phyloP scores from a whole-genome alignment of 2,888 invertebrate species.

The Horisme vitalbata region DNA sequence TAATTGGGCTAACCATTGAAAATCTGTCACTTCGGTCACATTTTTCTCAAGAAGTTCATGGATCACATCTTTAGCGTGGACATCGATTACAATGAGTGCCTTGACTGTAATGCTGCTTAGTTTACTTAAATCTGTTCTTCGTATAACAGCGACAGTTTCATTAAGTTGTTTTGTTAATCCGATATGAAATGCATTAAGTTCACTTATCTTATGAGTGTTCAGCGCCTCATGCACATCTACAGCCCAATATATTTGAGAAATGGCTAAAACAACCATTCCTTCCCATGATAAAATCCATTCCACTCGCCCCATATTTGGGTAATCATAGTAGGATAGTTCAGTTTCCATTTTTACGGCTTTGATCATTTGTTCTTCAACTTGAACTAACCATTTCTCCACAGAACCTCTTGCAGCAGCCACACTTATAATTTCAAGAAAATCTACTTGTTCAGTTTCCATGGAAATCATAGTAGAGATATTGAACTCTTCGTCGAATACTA shows the following conservation, averaged over 20 bases:
- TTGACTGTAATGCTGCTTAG: constrained; percentile 90
- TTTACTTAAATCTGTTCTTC: constrained; percentile 86
- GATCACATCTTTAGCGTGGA: constrained; percentile 92
- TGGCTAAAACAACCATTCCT: constrained; percentile 91
- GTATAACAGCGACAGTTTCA: constrained; percentile 88
- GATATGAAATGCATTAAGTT: constrained; percentile 81
- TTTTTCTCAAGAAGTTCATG: constrained; percentile 84
- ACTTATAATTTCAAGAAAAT: constrained; percentile 84
- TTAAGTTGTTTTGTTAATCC: constrained; percentile 85
- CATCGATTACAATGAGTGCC: constrained; percentile 92
- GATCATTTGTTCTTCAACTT: constrained; percentile 93
- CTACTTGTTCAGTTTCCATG: constrained; percentile 88
- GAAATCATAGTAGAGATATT: constrained; percentile 91
- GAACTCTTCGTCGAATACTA: constrained; percentile 87
- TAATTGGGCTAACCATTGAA: constrained; percentile 92
- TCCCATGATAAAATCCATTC: constrained; percentile 91
- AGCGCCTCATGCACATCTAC: constrained; percentile 88
- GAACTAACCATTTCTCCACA: constrained; percentile 93
- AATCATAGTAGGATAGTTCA: constrained; percentile 85
- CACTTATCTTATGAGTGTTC: constrained; percentile 78
- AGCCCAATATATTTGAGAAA: constrained; percentile 93
- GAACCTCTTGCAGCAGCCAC: constrained; percentile 90
- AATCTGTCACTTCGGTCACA: constrained; percentile 88
- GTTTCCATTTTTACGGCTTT: constrained; percentile 87
- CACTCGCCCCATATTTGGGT: constrained; percentile 80